phyloP scores from a whole-genome alignment of 2,888 invertebrate genomes.

The Drosophila monieri region DNA sequence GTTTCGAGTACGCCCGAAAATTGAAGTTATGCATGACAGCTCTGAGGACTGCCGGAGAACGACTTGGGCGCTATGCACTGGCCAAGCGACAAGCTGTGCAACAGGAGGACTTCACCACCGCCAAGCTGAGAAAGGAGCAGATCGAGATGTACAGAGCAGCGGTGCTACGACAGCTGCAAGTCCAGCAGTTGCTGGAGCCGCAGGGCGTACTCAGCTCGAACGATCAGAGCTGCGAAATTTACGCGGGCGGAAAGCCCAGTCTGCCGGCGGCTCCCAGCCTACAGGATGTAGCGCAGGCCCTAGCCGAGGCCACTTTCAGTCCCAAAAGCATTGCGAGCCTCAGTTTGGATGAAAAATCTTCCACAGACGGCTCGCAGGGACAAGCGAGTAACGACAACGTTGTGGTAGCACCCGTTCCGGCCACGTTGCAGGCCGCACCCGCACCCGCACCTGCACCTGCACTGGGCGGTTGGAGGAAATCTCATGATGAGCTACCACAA shows the following conservation, averaged over 20 bases:
- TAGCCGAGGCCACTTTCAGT: conserved; percentile 80
- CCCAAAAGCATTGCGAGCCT: conserved; percentile 68
- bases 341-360: conserved; percentile 78
- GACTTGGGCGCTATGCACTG: conserved; percentile 94
- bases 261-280: conserved; percentile 83
- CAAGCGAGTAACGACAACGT: conserved; percentile 43
- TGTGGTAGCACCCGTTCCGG: conserved; percentile 35
- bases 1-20: conserved; percentile 96
- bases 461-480: conserved; percentile 65
- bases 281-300: conserved; percentile 83
- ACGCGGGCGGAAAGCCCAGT: conserved; percentile 81
- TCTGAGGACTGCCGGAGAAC: conserved; percentile 93
- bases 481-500: conserved; percentile 82
- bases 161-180: conserved; percentile 89
- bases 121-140: conserved; percentile 93
- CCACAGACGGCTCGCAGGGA: conserved; percentile 66
- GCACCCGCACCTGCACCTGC: conserved; percentile 2
- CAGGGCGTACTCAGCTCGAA: conserved; percentile 86
- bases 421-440: conserved; percentile 58
- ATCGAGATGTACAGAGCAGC: conserved; percentile 93
- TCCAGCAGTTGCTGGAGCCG: conserved; percentile 91
- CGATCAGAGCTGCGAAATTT: conserved; percentile 81
- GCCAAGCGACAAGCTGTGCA: conserved; percentile 97
- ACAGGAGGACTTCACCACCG: conserved; percentile 95
- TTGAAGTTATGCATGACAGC: conserved; percentile 93